These are phyloP conservation scores for Physella acuta DNA, from an alignment of 1,140 invertebrate genomes.

Conservation along the genomic window DNA sequence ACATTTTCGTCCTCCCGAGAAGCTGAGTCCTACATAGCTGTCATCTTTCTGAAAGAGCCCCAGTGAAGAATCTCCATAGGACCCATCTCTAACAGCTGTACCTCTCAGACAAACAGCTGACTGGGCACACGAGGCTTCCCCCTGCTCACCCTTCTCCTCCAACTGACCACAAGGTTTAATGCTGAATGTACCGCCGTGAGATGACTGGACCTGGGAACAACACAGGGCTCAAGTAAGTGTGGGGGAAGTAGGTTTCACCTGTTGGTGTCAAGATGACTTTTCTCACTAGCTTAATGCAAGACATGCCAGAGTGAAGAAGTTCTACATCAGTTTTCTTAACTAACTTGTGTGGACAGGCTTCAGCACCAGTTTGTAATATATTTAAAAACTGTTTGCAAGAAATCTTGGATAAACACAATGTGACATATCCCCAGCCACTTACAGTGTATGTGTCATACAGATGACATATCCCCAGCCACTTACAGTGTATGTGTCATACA, in stretches of 20 bases:
- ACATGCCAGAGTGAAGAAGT: not conserved
- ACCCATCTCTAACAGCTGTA: conserved; percentile 14
- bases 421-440: too few species aligned
- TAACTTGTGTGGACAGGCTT: not conserved
- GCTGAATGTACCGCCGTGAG: conserved; percentile 22
- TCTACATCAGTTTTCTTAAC: not conserved
- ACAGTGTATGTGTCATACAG: too few species aligned
- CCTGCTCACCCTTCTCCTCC: conserved; percentile 6
- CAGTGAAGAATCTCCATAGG: conserved; percentile 24
- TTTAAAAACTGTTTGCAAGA: too few species aligned
- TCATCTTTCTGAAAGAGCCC: conserved; percentile 23
- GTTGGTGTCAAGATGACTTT: too few species aligned
- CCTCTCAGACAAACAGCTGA: conserved; percentile 12
- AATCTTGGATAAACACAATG: too few species aligned
- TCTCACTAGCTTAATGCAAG: too few species aligned
- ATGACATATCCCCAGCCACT: too few species aligned
- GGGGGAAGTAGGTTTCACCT: too few species aligned
- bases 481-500: too few species aligned
- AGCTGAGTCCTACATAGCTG: conserved; percentile 26
- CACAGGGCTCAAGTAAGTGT: not conserved
- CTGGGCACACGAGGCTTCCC: conserved; percentile 7
- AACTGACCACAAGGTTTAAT: conserved; percentile 24
- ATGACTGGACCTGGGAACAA: conserved; percentile 15
- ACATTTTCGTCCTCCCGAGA: conserved; percentile 24
- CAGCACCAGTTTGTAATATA: too few species aligned